Evolutionary conservation across 2,113 vertebrate species (phyloP), one percentile per base, ranked within the genome.

Genomic region (Neomonachus schauinslandi): DNA sequence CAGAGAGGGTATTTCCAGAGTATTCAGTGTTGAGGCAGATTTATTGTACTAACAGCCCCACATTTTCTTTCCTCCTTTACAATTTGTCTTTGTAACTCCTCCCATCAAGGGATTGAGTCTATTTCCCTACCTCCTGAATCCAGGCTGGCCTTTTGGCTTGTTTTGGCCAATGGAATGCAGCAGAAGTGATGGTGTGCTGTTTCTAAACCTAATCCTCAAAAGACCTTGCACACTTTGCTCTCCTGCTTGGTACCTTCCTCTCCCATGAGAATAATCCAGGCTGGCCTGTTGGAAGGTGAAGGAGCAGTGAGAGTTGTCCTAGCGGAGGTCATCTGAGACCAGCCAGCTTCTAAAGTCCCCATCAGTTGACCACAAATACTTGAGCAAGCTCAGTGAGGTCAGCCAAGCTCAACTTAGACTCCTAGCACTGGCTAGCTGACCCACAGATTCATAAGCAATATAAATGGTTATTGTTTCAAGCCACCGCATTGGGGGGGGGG

Each of bases 1-100:
- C 33, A 93, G 63, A 96, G 72, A 46, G 71, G 13, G 53, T 61
- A 69, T 93, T 87, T 95, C 87, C 39, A 82, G 88, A 24, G 28
- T 94, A 83, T 69, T 79, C 18, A 72, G 7, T 59, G 26, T 31
- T 90, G 61, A 92, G 28, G 26, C n/a, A 85, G 71, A 89, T 31
- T 82, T 76, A 81, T n/a, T 86, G 21, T 4, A 83, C 55, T 42
- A 85, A 36, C 65, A 18, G 63, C 59, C 42, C 24, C 9, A 61
- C 19, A 31, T 80, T 69, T 95, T 93, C 61, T 76, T 65, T 63
- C 6, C 22, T 95, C 46, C 71, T 96, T 91, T 36, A 72, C 46
- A 79, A 22, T 77, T 69, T 83, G 46, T 83, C 76, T 93, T 36
- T 91, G 24, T 22, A 46, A 90, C 76, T 59, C 39, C 28, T 95